Evolutionary conservation across 2,888 invertebrate species (phyloP).

Genomic region (Eilema griseolum): DNA sequence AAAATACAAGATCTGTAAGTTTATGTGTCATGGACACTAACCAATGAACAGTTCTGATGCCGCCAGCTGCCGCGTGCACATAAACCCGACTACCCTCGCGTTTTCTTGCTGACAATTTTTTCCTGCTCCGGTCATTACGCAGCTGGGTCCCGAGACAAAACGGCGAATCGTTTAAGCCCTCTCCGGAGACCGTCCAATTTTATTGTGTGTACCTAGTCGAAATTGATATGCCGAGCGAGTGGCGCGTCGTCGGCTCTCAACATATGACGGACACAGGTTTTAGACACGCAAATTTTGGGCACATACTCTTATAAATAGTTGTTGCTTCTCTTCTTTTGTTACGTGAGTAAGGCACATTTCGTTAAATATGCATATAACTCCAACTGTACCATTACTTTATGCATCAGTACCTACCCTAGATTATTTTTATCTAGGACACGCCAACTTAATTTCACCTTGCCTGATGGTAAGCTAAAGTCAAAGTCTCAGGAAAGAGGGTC

Average conservation of each 20-base stretch:
- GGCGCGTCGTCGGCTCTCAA: constrained; percentile 65
- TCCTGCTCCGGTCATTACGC: constrained; percentile 86
- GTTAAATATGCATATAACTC: too few species aligned
- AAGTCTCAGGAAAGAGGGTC: too few species aligned
- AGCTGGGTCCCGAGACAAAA: constrained; percentile 87
- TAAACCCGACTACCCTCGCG: constrained; percentile 86
- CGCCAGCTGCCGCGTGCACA: constrained; percentile 82
- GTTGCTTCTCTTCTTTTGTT: too few species aligned
- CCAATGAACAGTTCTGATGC: too few species aligned
- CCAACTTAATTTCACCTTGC: too few species aligned
- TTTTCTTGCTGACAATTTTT: constrained; percentile 88
- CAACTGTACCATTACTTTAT: too few species aligned
- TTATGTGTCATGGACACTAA: too few species aligned
- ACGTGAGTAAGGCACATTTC: too few species aligned
- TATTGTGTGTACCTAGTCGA: constrained; percentile 86
- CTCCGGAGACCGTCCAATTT: constrained; percentile 86
- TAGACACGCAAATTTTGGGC: constrained; percentile 59
- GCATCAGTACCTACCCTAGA: too few species aligned
- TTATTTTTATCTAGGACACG: too few species aligned
- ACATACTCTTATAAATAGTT: constrained; percentile 43
- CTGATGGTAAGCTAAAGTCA: too few species aligned
- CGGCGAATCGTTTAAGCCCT: constrained; percentile 87
- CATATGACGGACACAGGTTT: constrained; percentile 70
- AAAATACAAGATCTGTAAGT: background rate
- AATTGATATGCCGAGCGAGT: constrained; percentile 85